Base-by-base conservation (phyloP, 2,888 invertebrate genomes). In the Microctonus hyperodae region DNA sequence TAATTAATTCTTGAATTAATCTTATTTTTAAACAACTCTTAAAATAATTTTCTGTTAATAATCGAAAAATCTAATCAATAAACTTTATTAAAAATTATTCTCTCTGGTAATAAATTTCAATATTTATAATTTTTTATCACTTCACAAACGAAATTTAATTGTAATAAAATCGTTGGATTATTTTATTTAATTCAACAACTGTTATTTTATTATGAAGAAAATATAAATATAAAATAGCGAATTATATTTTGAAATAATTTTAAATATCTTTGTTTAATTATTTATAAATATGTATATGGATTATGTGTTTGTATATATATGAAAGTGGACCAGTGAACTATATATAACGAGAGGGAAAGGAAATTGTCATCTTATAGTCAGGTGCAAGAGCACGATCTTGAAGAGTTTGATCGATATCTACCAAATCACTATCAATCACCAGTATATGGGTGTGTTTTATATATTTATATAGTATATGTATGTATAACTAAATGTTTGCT, bases 401-500 rank as follows among this genome's bases (percentile, higher is more conserved):
- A 20, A 63, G 44, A 55, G 74, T 70, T 72, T 75, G 77, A 81
- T 79, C 75, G 75, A 71, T 81, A 79, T 81, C 81, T 77, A 76
- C 77, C 78, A 78, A 80, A 79, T 81, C 77, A 76, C 78, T 81
- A 81, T 81, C 78, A 78, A 81, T 81, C 81, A 80, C 75, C 69
- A 69, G n/a, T n/a, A 16, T 16, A 44, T 16, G 44, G 44, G 44
- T 44, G 44, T 20, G 44, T 44, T n/a, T n/a, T n/a, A 44, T 44
- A 16, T 16, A 16, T 44, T n/a, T n/a, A n/a, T n/a, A n/a, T n/a
- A n/a, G 20, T 44, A 10, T 35, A 20, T 44, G 44, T 44, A 7
- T 28, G 28, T 3, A 28, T 28, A 7, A 4, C 3, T 44, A 20
- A 44, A 44, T 44, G 69, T 51, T 56, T 56, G 58, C 66, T 68